Base-by-base conservation (phyloP, 1,140 invertebrate species). In the Pectinophora gossypiella region DNA sequence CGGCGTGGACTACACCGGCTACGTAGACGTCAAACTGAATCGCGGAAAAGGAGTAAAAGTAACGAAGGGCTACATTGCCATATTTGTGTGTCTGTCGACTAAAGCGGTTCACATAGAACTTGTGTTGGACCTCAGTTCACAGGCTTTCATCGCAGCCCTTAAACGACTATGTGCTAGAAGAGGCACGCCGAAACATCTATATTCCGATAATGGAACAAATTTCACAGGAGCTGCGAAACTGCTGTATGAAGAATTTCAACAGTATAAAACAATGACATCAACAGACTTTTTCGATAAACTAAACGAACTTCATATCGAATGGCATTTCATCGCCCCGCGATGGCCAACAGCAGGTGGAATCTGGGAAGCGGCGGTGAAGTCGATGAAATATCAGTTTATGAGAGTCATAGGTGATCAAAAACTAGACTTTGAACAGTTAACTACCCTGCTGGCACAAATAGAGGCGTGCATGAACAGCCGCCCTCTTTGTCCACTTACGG, bases 271-370 rank as follows among this genome's bases (percentile, higher is more conserved):
- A 7, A 32, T 13, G 16, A 27, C 19, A 27, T 44, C 50, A 10
- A 7, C 40, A 18, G 40, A 52, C 27, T 52, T 52, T 32, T 32
- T 44, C 15, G 12, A 52, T 5, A 22, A 45, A 45, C 7, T 45
- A 0, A 18, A 13, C 5, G 19, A 52, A 13, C n/a, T 32, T 12
- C 13, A 42, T 20, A 27, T 40, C 19, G 19, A 50, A 21, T 48
- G 44, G 35, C 43, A 48, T 19, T 42, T 42, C 19, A 43, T 44
- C 19, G 27, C 27, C 27, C 27, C 27, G 2, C 9, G 9, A 32
- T 32, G 27, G 27, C 27, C 27, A 7, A 12, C 27, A 32, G 27
- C 27, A 32, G 27, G 27, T 9, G 27, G 27, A 9, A 32, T 32
- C 6, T 32, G 27, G 27, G 27, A 32, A 32, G 27, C 27, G 9